Evolutionary conservation across 1,140 invertebrate genomes (phyloP).

Genomic region (Megathymus violae): DNA sequence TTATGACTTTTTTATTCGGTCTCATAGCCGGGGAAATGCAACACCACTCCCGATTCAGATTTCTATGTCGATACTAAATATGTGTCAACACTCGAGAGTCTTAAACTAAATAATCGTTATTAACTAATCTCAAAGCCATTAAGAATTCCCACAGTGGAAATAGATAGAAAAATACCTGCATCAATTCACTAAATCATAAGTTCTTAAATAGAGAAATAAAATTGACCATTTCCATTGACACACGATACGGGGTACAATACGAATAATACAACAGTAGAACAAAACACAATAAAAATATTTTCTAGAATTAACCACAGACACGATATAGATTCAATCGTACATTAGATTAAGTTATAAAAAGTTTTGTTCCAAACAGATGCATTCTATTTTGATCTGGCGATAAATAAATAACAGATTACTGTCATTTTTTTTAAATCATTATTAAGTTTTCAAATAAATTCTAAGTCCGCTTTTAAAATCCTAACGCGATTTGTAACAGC

Average conservation of each 20-base stretch:
- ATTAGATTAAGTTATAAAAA: not conserved
- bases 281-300: too few relatives aligned
- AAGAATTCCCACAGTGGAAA: not conserved
- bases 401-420: conserved; percentile 28
- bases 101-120: conserved; percentile 39
- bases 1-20: conserved; percentile 81
- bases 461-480: conserved; percentile 9
- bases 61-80: conserved; percentile 58
- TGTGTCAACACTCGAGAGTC: conserved; percentile 28
- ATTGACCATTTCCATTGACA: not conserved
- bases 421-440: conserved; percentile 7
- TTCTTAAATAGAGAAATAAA: not conserved
- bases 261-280: too few relatives aligned
- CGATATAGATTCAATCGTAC: too few relatives aligned
- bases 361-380: conserved; percentile 1
- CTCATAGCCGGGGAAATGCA: conserved; percentile 73
- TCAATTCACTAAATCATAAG: too few relatives aligned
- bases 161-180: too few relatives aligned
- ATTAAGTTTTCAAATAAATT: conserved; percentile 9
- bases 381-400: not conserved
- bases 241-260: too few relatives aligned
- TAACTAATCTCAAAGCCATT: too few relatives aligned
- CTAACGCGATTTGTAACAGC: conserved; percentile 8
- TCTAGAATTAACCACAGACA: too few relatives aligned
- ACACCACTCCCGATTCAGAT: conserved; percentile 71